Percentiles rank a stretch among this genome's conserved stretches.
Conservation (phyloP, 92 coral and sea anemone genomes). For the Epizoanthus ramosus region DNA sequence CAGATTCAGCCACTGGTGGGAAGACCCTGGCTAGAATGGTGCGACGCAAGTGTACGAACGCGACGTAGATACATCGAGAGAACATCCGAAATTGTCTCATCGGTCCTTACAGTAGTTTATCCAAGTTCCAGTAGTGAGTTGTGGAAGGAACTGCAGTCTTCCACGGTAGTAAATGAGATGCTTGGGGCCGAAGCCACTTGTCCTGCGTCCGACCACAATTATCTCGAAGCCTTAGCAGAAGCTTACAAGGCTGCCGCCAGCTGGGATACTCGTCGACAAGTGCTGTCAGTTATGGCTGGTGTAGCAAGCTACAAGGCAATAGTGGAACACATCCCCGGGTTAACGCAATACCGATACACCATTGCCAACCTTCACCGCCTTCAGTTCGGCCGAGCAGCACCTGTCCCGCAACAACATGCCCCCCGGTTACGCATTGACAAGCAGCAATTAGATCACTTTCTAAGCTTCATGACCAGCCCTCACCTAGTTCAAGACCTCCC, state of each 20-base stretch:
- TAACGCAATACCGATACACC: no score
- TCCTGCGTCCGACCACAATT: constrained; percentile 13
- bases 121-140: constrained; percentile 32
- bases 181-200: constrained; percentile 33
- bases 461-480: no score
- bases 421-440: no score
- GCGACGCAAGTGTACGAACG: constrained; percentile 44
- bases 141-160: constrained; percentile 42
- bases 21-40: constrained; percentile 48
- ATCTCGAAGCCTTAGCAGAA: constrained; percentile 52
- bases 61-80: constrained; percentile 45
- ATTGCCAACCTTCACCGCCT: no score
- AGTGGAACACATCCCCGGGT: no score
- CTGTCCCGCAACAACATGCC: no score
- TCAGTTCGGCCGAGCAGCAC: no score
- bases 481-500: no score
- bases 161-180: constrained; percentile 20
- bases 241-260: constrained; percentile 45
- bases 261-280: constrained; percentile 49
- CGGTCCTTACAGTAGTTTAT: constrained; percentile 25
- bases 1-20: constrained; percentile 30
- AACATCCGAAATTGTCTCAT: constrained; percentile 29
- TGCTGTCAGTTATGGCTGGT: constrained; percentile 52
- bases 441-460: no score
- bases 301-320: constrained; percentile 44